Evolutionary conservation across 2,888 invertebrate species (phyloP).

Genomic region (Ennomos quercinarius): DNA sequence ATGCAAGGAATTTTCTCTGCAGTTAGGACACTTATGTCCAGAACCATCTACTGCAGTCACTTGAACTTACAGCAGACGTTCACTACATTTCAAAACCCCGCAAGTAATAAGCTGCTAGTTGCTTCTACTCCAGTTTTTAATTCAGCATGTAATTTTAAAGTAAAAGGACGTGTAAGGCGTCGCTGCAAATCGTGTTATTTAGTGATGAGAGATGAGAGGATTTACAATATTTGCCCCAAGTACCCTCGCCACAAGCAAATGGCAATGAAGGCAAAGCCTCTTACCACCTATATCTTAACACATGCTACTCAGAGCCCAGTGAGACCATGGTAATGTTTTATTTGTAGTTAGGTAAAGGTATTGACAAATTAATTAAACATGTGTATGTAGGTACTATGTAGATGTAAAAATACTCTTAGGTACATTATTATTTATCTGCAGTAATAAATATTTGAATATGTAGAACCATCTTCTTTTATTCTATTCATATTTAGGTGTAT

Average conservation of each 20-base stretch:
- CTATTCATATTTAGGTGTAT: no score
- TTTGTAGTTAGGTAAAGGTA: neutral
- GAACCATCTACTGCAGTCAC: slow-evolving; percentile 38
- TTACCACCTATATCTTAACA: slow-evolving; percentile 91
- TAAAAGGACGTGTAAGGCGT: slow-evolving; percentile 87
- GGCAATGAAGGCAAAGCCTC: slow-evolving; percentile 88
- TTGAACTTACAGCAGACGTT: slow-evolving; percentile 46
- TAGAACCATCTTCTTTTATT: no score
- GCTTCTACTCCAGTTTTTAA: slow-evolving; percentile 59
- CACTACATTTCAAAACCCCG: slow-evolving; percentile 52
- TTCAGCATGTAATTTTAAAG: slow-evolving; percentile 85
- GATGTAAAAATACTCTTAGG: neutral
- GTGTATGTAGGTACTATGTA: no score
- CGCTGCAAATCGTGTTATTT: slow-evolving; percentile 93
- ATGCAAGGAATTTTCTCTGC: slow-evolving; percentile 64
- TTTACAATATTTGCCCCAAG: slow-evolving; percentile 90
- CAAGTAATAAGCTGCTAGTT: slow-evolving; percentile 51
- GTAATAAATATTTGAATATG: no score
- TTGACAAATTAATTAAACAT: neutral
- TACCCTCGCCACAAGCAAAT: slow-evolving; percentile 94
- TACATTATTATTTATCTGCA: no score
- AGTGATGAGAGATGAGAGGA: slow-evolving; percentile 87
- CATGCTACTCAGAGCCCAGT: slow-evolving; percentile 88
- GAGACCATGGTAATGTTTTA: slow-evolving; percentile 66
- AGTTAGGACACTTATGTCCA: slow-evolving; percentile 50